Evolutionary conservation across 2,113 vertebrate genomes (phyloP), one percentile per base, ranked within the genome.

Genomic region (Willisornis vidua): DNA sequence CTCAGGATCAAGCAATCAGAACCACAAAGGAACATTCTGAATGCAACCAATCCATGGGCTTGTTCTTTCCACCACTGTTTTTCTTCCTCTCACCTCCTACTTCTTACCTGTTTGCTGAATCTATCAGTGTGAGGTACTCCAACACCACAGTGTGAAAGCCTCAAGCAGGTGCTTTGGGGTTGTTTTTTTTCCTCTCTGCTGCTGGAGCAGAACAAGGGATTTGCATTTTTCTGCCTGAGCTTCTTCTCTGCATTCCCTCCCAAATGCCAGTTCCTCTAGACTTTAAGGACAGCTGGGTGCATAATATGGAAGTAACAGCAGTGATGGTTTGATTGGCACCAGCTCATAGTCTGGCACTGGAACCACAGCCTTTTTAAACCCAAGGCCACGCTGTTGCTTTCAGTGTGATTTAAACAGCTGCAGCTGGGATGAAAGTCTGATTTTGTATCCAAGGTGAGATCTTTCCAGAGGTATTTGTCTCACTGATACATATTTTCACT

Each of bases 161-260:
- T 78, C 31, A 52, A 41, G 73, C 49, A 87, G 65, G 8, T 79
- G 58, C 10, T 49, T 83, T 76, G 31, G 4, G 26, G n/a, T 77
- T 68, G 57, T 6, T 26, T 65, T 65, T 63, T 66, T 77, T 65
- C n/a, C 41, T 57, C 19, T 31, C 66, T 94, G 74, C 58, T 91
- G 70, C 81, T 73, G 37, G 25, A 87, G 59, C 85, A 94, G 62
- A 41, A 68, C 62, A 28, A 73, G 41, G 39, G 35, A 95, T 96
- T 74, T 94, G 63, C 78, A 90, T 93, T 90, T 89, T 77, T 29
- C 74, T 89, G 71, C 85, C 72, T 65, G 55, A 73, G 75, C 39
- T 80, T 80, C 65, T 86, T 72, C 51, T 93, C 65, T 23, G 8
- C 58, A 14, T 67, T 86, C 78, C 63, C 26, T 73, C 33, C 49